A percentile compares a stretch with the other conserved stretches of the same genome.
Conservation (phyloP, 2,797 vertebrate genomes). For the Ataeniobius toweri region DNA sequence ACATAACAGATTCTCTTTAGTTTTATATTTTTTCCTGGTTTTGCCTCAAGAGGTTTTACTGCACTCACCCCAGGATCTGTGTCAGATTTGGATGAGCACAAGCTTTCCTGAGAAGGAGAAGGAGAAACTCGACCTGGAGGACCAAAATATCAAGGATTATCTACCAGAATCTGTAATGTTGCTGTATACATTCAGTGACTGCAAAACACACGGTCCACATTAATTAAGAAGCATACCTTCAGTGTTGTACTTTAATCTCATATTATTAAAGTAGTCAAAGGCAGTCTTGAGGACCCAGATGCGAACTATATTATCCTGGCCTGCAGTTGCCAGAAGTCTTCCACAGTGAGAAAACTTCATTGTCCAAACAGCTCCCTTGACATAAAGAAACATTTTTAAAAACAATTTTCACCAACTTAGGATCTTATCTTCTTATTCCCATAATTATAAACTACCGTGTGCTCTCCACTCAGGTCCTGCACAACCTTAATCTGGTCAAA, state of each 20-base stretch:
- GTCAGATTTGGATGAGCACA: conserved; percentile 98
- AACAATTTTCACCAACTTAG: neutral
- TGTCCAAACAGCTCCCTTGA: conserved; percentile 97
- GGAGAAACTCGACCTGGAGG: conserved; percentile 93
- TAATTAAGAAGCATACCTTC: conserved; percentile 71
- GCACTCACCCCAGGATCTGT: conserved; percentile 91
- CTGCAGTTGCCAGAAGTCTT: conserved; percentile 92
- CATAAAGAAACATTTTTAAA: neutral
- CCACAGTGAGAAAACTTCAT: conserved; percentile 99
- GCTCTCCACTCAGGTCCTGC: conserved; percentile 97
- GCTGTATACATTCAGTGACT: neutral
- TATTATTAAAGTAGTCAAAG: conserved; percentile 99
- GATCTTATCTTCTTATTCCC: no score
- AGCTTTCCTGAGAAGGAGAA: conserved; percentile 97
- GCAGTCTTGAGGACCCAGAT: conserved; percentile 98
- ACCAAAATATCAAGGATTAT: conserved; percentile 4
- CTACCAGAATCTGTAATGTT: neutral
- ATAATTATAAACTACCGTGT: conserved; percentile 83
- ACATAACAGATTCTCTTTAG: neutral
- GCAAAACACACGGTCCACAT: no score
- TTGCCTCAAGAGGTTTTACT: neutral
- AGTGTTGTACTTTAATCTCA: conserved; percentile 98
- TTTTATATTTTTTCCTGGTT: no score
- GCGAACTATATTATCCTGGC: conserved; percentile 96
- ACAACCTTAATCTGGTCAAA: conserved; percentile 98